Conservation (phyloP, 2,888 invertebrate genomes). For the Synergus gifuensis region DNA sequence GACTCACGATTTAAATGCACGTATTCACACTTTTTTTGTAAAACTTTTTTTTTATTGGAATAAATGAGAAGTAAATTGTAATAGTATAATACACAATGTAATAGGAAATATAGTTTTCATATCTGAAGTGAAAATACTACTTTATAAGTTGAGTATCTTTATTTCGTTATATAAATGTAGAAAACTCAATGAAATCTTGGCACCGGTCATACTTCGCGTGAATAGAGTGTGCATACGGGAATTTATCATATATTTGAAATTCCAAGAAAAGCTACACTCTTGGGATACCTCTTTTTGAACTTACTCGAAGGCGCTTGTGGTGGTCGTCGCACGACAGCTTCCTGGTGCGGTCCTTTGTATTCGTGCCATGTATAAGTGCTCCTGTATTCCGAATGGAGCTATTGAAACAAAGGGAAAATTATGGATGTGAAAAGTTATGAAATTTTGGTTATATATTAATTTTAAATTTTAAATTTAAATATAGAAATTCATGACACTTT, state of each 20-base stretch:
- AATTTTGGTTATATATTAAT: too few species aligned
- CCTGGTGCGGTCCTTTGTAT: slow-evolving; percentile 84
- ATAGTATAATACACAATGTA: background rate
- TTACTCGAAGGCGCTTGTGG: slow-evolving; percentile 78
- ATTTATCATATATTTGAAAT: slow-evolving; percentile 19
- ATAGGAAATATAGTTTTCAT: background rate
- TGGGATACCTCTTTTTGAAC: slow-evolving; percentile 58
- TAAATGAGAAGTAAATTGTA: background rate
- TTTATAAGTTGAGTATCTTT: background rate
- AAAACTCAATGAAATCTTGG: background rate
- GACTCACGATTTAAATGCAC: slow-evolving; percentile 25
- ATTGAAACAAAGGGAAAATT: slow-evolving; percentile 71
- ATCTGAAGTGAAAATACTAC: background rate
- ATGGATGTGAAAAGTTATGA: too few species aligned
- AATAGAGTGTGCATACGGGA: slow-evolving; percentile 23
- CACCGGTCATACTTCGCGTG: background rate
- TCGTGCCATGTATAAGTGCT: slow-evolving; percentile 98
- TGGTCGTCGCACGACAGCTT: slow-evolving; percentile 86
- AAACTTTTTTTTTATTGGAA: background rate
- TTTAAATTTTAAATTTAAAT: too few species aligned
- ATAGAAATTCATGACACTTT: too few species aligned
- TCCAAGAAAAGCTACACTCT: slow-evolving; percentile 47
- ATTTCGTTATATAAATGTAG: background rate
- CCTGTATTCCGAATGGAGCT: slow-evolving; percentile 96
- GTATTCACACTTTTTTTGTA: slow-evolving; percentile 6